Evolutionary conservation across 2,888 invertebrate species (phyloP), one percentile per base, ranked within the genome.

Genomic region (Orthonevra nobilis): DNA sequence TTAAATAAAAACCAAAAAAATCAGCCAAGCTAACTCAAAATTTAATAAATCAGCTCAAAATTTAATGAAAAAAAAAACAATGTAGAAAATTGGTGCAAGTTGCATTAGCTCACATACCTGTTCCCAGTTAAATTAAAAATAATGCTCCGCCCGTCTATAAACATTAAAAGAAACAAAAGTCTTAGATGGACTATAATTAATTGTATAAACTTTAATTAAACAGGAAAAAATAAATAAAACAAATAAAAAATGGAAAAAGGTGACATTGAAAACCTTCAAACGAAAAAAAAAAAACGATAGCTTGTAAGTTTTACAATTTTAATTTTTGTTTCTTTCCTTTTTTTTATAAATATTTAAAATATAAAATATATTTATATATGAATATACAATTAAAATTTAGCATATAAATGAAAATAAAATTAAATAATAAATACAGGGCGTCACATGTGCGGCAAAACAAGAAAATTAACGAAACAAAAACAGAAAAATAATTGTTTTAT

Each of bases 331-430:
- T 68, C 48, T 28, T 50, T 66, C 32, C 54, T 75, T 52, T 70
- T 81, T 81, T 56, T 81, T 70, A 73, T 73, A 81, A 66, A 81
- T 74, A 81, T 73, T 69, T 64, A 70, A 75, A 81, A 74, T 42
- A 75, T 64, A 69, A 69, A 70, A 75, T 61, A 77, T 81, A 82
- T 70, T 79, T 82, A 82, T 79, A 81, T 82, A 81, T 73, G 72
- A 64, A 82, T 73, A 82, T 81, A 77, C 77, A 77, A 81, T 63
- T 75, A 56, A 60, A 74, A 14, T 30, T 40, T 82, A 82, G 81
- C 68, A 26, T 81, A 75, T 81, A 81, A 74, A 73, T 73, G 50
- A 64, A 69, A 77, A 73, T 63, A 77, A 74, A 81, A 66, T 73
- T 46, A 66, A n/a, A 79, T 68, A 69, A 70, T 74, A 79, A 74